Evolutionary conservation across 2,797 vertebrate species (phyloP).

Genomic region (Hyperoplus lanceolatus): DNA sequence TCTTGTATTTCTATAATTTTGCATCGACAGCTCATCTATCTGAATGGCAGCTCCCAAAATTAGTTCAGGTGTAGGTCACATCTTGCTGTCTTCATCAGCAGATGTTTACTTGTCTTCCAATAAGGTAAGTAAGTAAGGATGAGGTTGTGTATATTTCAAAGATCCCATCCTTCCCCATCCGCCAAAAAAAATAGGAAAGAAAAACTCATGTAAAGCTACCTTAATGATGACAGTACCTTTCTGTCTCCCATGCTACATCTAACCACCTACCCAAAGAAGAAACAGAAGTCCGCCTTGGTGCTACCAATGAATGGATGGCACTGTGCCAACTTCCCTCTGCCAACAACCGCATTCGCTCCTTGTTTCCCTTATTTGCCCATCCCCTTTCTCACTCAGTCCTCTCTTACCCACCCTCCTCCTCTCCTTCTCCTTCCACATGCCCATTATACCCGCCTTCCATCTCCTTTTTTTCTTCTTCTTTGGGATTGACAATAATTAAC

Average conservation of each 20-base stretch:
- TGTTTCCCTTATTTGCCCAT: constrained; percentile 92
- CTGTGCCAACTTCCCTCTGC: constrained; percentile 96
- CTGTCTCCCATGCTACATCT: constrained; percentile 87
- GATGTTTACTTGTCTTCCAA: constrained; percentile 64
- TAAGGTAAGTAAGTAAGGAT: constrained; percentile 38
- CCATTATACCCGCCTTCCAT: constrained; percentile 76
- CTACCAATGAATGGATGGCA: constrained; percentile 99
- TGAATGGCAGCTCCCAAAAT: constrained; percentile 31
- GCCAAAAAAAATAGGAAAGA: constrained; percentile 30
- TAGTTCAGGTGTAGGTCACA: constrained; percentile 21
- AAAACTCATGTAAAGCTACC: constrained; percentile 54
- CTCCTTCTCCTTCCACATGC: constrained; percentile 77
- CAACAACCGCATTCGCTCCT: constrained; percentile 97
- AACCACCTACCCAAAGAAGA: constrained; percentile 89
- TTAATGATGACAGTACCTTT: constrained; percentile 77
- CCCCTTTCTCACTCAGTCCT: constrained; percentile 88
- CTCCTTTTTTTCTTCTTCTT: constrained; percentile 90
- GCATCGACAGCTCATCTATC: constrained; percentile 49
- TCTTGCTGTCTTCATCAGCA: constrained; percentile 54
- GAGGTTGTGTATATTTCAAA: not conserved
- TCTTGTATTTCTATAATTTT: constrained; percentile 26
- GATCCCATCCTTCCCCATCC: not conserved
- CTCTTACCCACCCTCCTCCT: constrained; percentile 84
- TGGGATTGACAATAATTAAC: constrained; percentile 98
- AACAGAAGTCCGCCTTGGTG: constrained; percentile 92